Conservation (phyloP, 2,888 invertebrate species). For the Ochropleura plecta region DNA sequence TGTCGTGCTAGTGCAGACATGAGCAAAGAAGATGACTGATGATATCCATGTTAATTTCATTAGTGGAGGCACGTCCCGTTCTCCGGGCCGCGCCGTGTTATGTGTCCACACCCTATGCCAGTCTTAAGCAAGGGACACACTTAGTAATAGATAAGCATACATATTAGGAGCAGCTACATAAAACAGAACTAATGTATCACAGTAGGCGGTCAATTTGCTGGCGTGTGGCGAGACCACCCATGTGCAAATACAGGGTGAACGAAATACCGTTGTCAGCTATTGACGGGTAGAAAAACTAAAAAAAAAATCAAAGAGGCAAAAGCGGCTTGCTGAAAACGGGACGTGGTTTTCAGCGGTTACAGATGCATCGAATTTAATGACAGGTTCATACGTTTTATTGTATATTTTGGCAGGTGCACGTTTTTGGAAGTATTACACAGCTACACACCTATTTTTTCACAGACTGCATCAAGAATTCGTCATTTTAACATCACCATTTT, state of each 20-base stretch:
- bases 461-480: not conserved
- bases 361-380: not conserved
- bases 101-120: not conserved
- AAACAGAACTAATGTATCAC: slow-evolving; percentile 47
- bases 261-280: slow-evolving; percentile 5
- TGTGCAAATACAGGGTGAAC: slow-evolving; percentile 18
- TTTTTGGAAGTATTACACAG: not conserved
- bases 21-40: too few relatives aligned
- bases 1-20: too few relatives aligned
- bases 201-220: slow-evolving; percentile 50
- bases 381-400: not conserved
- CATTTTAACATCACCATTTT: not conserved
- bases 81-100: too few relatives aligned
- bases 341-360: not conserved
- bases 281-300: not conserved
- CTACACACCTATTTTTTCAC: not conserved
- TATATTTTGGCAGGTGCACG: not conserved
- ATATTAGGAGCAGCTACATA: slow-evolving; percentile 43
- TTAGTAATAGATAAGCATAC: slow-evolving; percentile 23
- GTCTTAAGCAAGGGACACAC: slow-evolving; percentile 6
- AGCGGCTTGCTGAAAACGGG: not conserved
- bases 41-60: too few relatives aligned
- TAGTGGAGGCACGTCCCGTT: too few relatives aligned
- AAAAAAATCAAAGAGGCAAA: not conserved
- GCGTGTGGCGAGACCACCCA: slow-evolving; percentile 38